These are phyloP conservation scores for Steinernema khuongi DNA, from an alignment of 1,140 invertebrate species.

Conservation along the genomic window DNA sequence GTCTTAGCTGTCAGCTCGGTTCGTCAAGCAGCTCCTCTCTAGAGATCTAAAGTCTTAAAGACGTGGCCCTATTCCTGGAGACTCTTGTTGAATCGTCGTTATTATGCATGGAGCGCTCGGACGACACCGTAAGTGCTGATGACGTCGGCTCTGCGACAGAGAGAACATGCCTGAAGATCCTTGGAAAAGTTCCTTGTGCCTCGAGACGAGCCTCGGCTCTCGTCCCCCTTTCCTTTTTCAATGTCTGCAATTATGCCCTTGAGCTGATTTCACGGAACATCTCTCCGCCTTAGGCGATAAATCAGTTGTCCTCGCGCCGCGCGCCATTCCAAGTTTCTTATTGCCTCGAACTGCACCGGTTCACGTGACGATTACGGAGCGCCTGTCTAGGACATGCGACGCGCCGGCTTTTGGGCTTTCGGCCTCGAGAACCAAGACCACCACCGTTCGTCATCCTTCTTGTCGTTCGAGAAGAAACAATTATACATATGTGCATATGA, in stretches of 20 bases:
- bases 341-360: slow-evolving; percentile 3
- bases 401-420: neutral
- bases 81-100: neutral
- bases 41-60: too few species aligned
- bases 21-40: too few species aligned
- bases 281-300: neutral
- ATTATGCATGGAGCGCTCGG: neutral
- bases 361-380: neutral
- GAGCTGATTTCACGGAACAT: slow-evolving; percentile 10
- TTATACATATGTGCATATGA: too few species aligned
- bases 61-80: neutral
- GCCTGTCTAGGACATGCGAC: neutral
- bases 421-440: neutral
- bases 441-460: too few species aligned
- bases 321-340: neutral
- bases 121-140: slow-evolving; percentile 12
- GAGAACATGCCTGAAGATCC: neutral
- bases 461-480: too few species aligned
- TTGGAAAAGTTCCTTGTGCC: neutral
- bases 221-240: neutral
- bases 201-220: neutral
- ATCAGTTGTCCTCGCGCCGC: neutral
- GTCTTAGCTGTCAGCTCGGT: too few species aligned
- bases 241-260: neutral
- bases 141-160: neutral